Percentiles rank a stretch among this genome's conserved stretches.
These are phyloP conservation scores for Coreoperca whiteheadi DNA, from an alignment of 2,113 vertebrate species.

Conservation along the genomic window DNA sequence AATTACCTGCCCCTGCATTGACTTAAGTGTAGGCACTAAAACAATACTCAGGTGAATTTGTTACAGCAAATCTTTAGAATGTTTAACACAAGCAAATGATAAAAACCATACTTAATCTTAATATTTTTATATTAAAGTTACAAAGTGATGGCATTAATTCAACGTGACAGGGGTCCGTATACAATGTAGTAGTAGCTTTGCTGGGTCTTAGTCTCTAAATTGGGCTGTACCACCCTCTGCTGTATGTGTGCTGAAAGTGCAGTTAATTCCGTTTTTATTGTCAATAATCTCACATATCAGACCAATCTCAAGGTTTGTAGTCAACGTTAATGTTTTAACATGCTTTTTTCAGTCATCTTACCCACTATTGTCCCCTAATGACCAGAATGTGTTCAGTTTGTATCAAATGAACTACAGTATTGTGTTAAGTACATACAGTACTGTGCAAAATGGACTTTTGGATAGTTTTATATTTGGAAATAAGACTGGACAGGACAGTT, in stretches of 20 bases:
- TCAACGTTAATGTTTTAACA: not conserved
- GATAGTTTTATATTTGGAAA: not conserved
- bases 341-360: not conserved
- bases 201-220: not conserved
- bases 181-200: not conserved
- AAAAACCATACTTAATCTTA: not conserved
- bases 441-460: no score
- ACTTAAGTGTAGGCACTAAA: not conserved
- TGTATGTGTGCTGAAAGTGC: slow-evolving; percentile 33
- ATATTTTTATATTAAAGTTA: not conserved
- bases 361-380: not conserved
- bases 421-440: not conserved
- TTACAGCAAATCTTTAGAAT: not conserved
- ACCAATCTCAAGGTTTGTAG: not conserved
- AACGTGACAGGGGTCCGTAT: not conserved
- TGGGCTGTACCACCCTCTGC: slow-evolving; percentile 57
- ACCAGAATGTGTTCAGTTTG: not conserved
- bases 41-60: not conserved
- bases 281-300: not conserved
- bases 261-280: not conserved
- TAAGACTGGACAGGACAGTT: not conserved
- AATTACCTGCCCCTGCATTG: not conserved
- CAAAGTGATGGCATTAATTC: not conserved
- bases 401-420: not conserved
- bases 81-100: not conserved